Evolutionary conservation across 2,113 vertebrate genomes (phyloP).

Genomic region (Heptranchias perlo): DNA sequence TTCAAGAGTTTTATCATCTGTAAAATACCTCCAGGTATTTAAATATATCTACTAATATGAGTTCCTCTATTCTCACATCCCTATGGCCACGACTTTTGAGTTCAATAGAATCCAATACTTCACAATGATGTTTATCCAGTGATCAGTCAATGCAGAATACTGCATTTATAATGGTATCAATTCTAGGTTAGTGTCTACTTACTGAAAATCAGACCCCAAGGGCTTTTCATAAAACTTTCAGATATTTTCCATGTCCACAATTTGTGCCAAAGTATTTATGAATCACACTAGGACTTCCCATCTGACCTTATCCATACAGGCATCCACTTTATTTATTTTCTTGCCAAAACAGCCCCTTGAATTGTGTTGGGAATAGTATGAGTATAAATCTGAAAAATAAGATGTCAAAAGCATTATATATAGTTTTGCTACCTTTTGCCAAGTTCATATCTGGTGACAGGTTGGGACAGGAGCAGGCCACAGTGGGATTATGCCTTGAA

Average conservation of each 20-base stretch:
- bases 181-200: not conserved
- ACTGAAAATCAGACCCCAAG: not conserved
- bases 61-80: not conserved
- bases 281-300: not conserved
- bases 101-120: not conserved
- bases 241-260: not conserved
- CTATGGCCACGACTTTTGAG: not conserved
- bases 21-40: not conserved
- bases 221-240: not conserved
- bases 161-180: not conserved
- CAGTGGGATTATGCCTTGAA: not conserved
- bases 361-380: not conserved
- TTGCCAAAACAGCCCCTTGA: not conserved
- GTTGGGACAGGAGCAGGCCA: not conserved
- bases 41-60: not conserved
- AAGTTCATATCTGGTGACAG: not conserved
- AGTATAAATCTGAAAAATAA: not conserved
- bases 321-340: not conserved
- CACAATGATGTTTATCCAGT: not conserved
- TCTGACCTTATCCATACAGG: not conserved
- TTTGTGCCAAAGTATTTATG: not conserved
- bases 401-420: not conserved
- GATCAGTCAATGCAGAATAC: not conserved
- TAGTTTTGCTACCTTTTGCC: not conserved
- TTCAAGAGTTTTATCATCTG: not conserved